phyloP scores from a whole-genome alignment of 1,140 invertebrate genomes.

The Rhizoglyphus robini region DNA sequence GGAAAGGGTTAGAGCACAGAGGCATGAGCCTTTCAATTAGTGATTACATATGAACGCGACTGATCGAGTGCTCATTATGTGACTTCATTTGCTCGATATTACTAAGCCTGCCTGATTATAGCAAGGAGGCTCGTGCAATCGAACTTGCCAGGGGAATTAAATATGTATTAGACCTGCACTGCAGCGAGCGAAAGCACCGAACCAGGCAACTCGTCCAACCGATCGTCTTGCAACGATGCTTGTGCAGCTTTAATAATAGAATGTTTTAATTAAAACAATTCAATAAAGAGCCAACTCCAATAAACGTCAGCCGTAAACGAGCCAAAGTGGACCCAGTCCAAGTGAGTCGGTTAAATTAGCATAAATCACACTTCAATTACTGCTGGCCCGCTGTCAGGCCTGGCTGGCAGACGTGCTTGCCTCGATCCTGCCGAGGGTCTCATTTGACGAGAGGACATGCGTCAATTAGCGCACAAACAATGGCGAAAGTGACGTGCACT shows the following conservation, averaged over 20 bases:
- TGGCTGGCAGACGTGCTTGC: not conserved
- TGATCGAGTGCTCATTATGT: conserved; percentile 3
- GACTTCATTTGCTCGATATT: not conserved
- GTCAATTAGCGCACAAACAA: conserved; percentile 6
- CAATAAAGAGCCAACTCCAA: too few relatives aligned
- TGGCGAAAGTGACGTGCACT: too few relatives aligned
- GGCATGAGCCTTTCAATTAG: conserved; percentile 20
- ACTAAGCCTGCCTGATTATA: not conserved
- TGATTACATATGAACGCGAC: conserved; percentile 1
- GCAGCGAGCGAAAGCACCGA: not conserved
- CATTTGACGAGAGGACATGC: not conserved
- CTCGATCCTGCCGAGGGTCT: too few relatives aligned
- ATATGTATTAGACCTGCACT: conserved; percentile 2
- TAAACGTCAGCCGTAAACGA: not conserved
- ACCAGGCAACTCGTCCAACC: not conserved
- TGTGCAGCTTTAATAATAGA: not conserved
- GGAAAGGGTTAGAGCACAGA: not conserved
- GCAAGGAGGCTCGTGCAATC: too few relatives aligned
- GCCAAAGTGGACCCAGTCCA: not conserved
- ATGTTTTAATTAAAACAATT: too few relatives aligned
- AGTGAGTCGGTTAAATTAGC: not conserved
- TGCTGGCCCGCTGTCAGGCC: not conserved
- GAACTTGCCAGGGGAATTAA: conserved; percentile 10
- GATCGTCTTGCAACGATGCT: not conserved
- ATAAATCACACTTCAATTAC: conserved; percentile 13